Base-by-base conservation (phyloP, 1,140 invertebrate genomes). In the Solenopsis invicta region DNA sequence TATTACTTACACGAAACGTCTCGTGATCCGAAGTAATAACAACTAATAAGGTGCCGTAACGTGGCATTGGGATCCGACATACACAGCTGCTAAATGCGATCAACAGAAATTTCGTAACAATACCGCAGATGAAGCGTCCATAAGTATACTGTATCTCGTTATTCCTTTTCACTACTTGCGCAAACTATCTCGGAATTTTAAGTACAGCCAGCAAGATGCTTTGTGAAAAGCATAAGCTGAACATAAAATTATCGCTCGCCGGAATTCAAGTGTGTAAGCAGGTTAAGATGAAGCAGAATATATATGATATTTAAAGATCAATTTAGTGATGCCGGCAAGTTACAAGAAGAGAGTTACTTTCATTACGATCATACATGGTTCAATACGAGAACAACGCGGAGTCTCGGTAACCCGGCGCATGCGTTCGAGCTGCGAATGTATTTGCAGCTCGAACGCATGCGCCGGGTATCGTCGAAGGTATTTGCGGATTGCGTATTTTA, bases 161-260 rank as follows among this genome's bases (percentile, higher is more conserved):
- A 69, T 69, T 48, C 66, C 66, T 69, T 69, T 69, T 69, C 66
- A 69, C 9, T 67, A 45, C 66, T 69, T 69, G 41, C 66, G 66
- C 66, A 69, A 69, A 69, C 66, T 69, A 12, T 69, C 66, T 16
- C 66, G 66, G 41, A 69, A 69, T 50, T 50, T 69, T 5, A 69
- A 69, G 66, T 66, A 12, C 10, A 66, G 4, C 18, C 62, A n/a
- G 62, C 13, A 18, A 48, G 66, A 48, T 29, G 41, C 21, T 2
- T 9, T 41, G 21, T 29, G 66, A 69, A 50, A 50, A 69, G 41
- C 45, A 6, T 50, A 50, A 50, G 66, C 48, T 12, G 12, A 67
- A 10, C 4, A 10, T 13, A n/a, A 4, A 72, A 13, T 29, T 72
- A 74, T 56, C 29, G 18, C 41, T 74, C 3, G 52, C 18, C 29